These are phyloP conservation scores for Callithrix jacchus DNA, from an alignment of 2,113 vertebrate genomes.

Conservation along the genomic window DNA sequence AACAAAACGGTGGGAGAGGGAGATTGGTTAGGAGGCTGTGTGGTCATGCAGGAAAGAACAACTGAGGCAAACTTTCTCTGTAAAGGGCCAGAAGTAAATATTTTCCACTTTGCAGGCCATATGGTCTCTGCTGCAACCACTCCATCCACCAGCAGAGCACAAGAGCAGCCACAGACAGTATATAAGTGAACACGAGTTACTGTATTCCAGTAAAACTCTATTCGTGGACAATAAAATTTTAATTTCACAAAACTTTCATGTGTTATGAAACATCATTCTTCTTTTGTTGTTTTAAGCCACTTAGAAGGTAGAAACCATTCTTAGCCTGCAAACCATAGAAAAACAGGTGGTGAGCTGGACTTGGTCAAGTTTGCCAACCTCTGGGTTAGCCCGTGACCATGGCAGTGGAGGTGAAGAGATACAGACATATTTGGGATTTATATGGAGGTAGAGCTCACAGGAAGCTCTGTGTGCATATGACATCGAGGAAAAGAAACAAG, in stretches of 20 bases:
- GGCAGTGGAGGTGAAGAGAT: neutral
- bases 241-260: neutral
- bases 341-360: neutral
- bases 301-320: neutral
- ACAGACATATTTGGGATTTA: no score
- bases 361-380: neutral
- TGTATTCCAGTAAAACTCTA: neutral
- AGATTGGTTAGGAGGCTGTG: fast-evolving
- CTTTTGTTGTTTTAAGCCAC: constrained; percentile 4
- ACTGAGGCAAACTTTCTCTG: neutral
- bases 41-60: neutral
- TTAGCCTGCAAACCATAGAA: neutral
- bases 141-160: neutral
- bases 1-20: neutral
- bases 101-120: neutral
- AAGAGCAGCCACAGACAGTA: neutral
- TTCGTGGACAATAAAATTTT: neutral
- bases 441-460: neutral
- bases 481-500: neutral
- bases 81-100: neutral
- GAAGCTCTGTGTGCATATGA: neutral
- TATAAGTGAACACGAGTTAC: neutral
- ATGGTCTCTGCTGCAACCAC: neutral
- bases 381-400: neutral
- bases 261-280: neutral